A percentile compares a stretch with the other conserved stretches of the same genome.
These are phyloP conservation scores for Chrysaora quinquecirrha DNA, from an alignment of 30 jellyfish, hydroid and myxozoan species.

Conservation along the genomic window DNA sequence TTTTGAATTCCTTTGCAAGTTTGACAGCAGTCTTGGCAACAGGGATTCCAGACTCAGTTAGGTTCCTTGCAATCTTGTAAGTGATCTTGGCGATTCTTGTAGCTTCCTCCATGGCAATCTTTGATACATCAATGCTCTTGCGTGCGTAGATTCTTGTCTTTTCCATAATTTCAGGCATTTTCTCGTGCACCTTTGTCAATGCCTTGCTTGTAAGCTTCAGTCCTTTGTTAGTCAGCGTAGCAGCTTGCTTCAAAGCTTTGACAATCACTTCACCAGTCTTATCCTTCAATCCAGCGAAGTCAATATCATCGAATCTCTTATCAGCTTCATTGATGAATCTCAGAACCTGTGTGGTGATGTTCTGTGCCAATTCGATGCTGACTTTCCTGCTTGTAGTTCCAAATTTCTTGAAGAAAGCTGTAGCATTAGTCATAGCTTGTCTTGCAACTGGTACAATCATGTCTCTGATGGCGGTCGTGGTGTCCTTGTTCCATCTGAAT, in stretches of 20 bases:
- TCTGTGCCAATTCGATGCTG: constrained; percentile 41
- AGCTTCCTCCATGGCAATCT: constrained; percentile 44
- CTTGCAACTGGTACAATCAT: constrained; percentile 50
- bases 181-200: constrained; percentile 44
- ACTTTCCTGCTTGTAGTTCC: constrained; percentile 35
- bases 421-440: constrained; percentile 33
- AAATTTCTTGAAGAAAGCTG: constrained; percentile 27
- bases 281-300: constrained; percentile 72
- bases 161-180: constrained; percentile 65
- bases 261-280: constrained; percentile 66
- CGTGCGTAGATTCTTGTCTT: constrained; percentile 22
- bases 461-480: constrained; percentile 59
- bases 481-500: constrained; percentile 92
- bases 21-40: constrained; percentile 90
- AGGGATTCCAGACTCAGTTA: constrained; percentile 92
- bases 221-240: constrained; percentile 68
- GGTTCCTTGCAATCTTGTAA: constrained; percentile 69
- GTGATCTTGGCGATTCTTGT: constrained; percentile 41
- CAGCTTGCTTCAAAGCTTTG: constrained; percentile 54
- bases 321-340: constrained; percentile 62
- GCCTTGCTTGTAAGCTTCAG: constrained; percentile 51
- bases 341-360: constrained; percentile 41
- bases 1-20: constrained; percentile 87
- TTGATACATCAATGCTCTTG: constrained; percentile 57
- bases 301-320: constrained; percentile 73